A percentile compares a stretch with the other conserved stretches of the same genome.
Conservation (phyloP, 2,113 vertebrate species). For the Capricornis sumatraensis region DNA sequence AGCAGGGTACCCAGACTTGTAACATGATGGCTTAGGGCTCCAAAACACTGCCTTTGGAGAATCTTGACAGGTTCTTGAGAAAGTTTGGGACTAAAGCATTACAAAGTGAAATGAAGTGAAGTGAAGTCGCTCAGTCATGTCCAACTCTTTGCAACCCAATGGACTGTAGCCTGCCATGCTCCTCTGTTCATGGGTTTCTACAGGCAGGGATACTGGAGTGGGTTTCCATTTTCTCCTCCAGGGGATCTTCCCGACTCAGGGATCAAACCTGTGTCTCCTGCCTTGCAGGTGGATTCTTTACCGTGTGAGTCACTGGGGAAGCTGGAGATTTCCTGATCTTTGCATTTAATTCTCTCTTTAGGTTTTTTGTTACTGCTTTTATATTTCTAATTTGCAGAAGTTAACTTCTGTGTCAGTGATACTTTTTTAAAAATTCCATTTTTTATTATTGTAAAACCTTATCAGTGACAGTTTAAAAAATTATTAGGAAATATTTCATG, state of each 20-base stretch:
- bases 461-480: neutral
- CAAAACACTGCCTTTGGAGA: neutral
- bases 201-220: neutral
- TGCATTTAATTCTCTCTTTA: neutral
- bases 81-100: neutral
- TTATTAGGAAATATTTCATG: neutral
- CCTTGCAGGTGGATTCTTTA: neutral
- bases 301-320: neutral
- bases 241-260: neutral
- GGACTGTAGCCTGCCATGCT: neutral
- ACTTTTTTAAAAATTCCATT: neutral
- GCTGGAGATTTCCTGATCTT: neutral
- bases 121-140: neutral
- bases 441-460: neutral
- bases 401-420: neutral
- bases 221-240: neutral
- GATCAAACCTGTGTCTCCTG: neutral
- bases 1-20: neutral
- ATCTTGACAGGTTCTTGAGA: neutral
- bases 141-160: neutral
- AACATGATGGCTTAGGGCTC: neutral
- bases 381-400: neutral
- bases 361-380: neutral
- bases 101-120: neutral
- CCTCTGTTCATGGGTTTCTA: neutral